These are phyloP conservation scores for Delia radicum DNA, from an alignment of 1,140 invertebrate species.

Conservation along the genomic window DNA sequence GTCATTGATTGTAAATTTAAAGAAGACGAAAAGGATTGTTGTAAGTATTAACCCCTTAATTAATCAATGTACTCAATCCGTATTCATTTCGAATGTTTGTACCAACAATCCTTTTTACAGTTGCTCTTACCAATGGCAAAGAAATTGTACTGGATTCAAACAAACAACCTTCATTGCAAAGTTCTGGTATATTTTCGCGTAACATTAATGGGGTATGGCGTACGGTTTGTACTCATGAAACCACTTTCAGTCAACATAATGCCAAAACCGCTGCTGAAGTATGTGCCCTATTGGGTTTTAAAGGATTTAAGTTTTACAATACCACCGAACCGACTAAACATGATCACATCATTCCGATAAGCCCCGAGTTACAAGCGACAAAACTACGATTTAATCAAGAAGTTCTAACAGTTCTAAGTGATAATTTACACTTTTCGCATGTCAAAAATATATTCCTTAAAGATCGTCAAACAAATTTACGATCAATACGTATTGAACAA, in stretches of 20 bases:
- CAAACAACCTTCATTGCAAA: slow-evolving; percentile 60
- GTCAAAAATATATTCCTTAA: slow-evolving; percentile 27
- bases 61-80: too few relatives aligned
- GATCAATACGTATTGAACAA: slow-evolving; percentile 29
- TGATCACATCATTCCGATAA: slow-evolving; percentile 38
- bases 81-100: neutral
- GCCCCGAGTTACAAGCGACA: slow-evolving; percentile 38
- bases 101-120: slow-evolving; percentile 54
- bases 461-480: neutral
- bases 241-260: slow-evolving; percentile 40
- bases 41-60: too few relatives aligned
- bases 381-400: slow-evolving; percentile 5
- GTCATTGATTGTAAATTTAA: slow-evolving; percentile 63
- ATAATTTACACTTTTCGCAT: slow-evolving; percentile 38
- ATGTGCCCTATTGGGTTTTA: slow-evolving; percentile 47
- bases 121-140: slow-evolving; percentile 65
- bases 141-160: slow-evolving; percentile 62
- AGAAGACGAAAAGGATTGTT: slow-evolving; percentile 74
- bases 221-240: slow-evolving; percentile 61
- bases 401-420: slow-evolving; percentile 29
- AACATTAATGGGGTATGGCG: slow-evolving; percentile 63
- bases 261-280: slow-evolving; percentile 37
- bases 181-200: slow-evolving; percentile 63
- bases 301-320: slow-evolving; percentile 43
- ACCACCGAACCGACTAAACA: slow-evolving; percentile 38